Percentiles rank a stretch among this genome's conserved stretches.
Conservation (phyloP, 2,797 vertebrate species). For the Myotis vivesi region DNA sequence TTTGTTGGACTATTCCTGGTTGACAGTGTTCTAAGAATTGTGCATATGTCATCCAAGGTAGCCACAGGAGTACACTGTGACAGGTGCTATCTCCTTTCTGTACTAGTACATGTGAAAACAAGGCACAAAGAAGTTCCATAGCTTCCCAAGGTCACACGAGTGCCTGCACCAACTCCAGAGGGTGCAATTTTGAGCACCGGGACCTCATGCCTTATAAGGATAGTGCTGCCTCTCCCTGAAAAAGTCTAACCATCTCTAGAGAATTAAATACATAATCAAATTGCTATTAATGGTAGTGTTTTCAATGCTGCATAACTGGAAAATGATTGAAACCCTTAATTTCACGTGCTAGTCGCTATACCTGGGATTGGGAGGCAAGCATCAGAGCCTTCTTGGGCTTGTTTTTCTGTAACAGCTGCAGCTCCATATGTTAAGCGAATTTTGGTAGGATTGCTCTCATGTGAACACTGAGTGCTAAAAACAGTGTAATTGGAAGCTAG, state of each 20-base stretch:
- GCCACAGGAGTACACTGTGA: no score
- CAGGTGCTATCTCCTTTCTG: no score
- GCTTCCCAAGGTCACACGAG: not conserved
- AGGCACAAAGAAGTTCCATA: not conserved
- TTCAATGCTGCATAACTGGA: not conserved
- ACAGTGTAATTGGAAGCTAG: slow-evolving; percentile 51
- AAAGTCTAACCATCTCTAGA: not conserved
- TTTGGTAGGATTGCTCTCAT: slow-evolving; percentile 47
- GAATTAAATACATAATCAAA: not conserved
- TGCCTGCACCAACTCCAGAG: not conserved
- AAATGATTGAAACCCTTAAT: not conserved
- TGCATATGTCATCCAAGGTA: not conserved
- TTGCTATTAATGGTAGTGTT: not conserved
- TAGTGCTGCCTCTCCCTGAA: no score
- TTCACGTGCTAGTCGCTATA: not conserved
- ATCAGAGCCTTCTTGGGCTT: not conserved
- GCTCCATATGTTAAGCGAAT: slow-evolving; percentile 46
- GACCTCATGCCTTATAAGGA: not conserved
- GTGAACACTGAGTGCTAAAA: slow-evolving; percentile 50
- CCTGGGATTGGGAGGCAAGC: not conserved
- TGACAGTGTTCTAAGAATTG: not conserved
- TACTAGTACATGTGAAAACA: not conserved
- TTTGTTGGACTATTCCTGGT: not conserved
- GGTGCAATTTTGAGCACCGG: rapidly evolving
- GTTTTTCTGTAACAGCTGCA: slow-evolving; percentile 22